Base-by-base conservation (phyloP, 2,797 vertebrate genomes). In the Trematomus bernacchii region DNA sequence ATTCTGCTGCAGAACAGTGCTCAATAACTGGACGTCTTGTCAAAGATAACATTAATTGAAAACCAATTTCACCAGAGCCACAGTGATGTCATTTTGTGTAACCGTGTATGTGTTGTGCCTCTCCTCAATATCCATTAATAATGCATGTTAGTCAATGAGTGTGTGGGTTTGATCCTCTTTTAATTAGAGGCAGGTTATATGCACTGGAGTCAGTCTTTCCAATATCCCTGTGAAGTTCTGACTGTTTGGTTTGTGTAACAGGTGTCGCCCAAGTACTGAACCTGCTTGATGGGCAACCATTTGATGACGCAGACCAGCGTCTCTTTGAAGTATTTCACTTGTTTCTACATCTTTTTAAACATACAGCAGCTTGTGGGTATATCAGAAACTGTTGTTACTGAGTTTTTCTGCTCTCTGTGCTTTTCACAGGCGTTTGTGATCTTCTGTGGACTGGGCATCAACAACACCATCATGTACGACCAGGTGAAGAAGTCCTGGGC, bases 401-500 rank as follows among this genome's bases (percentile, higher is more conserved):
- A 30, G 18, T 60, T 1, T 58, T 54, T 78, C 2, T 79, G 12
- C 33, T 42, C 79, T 63, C 73, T 37, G 6, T 10, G 53, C 73
- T 79, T 87, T 81, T 81, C 80, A 82, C 85, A 99, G 98, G 97
- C 98, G 15, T 99, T 99, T 94, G 98, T 99, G 91, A 99, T 99
- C 93, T 99, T 99, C 86, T 99, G 98, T 86, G 98, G 98, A 71
- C 94, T 99, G 82, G 98, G 98, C 73, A 99, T 99, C 94, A 99
- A 99, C 94, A 99, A 99, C 91, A 99, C 98, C 57, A 99, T 99
- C 93, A 99, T 99, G 98, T 99, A 99, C 10, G 96, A 98, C 87
- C 98, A 99, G 93, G 98, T 99, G 93, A 99, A 99, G 94, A 99
- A 99, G 91, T 99, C 98, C 44, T 99, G 98, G 97, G 98, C 98